Base-by-base conservation (phyloP, 2,888 invertebrate species). In the Nemurella pictetii region DNA sequence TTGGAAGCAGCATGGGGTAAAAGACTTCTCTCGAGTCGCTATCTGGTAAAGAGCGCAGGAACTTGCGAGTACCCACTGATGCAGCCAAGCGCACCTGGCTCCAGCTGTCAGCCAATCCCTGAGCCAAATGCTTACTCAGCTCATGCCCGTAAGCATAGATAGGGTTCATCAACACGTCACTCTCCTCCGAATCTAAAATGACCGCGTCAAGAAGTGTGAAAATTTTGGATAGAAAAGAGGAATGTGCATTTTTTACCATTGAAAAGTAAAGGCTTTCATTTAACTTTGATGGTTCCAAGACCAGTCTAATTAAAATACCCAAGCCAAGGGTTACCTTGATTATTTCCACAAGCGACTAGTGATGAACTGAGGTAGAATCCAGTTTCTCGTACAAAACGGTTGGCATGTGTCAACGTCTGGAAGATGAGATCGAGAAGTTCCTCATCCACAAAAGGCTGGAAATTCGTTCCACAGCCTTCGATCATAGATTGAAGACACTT, bases 81-180 rank as follows among this genome's bases (percentile, higher is more conserved):
- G 92, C 91, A 28, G 92, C 91, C 85, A 92, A 88, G 15, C 92
- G 89, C 5, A 92, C 92, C 87, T 91, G 90, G 88, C 92, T 92
- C 92, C 92, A 92, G 87, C 92, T 92, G 87, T 92, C 92, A 29
- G 91, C 89, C 83, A 92, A 88, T 9, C 92, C 92, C 80, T 88
- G 86, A 9, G 90, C 90, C 20, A 92, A 88, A 85, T 91, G 89
- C 77, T 89, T 88, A 84, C 91, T 89, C 86, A 92, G 90, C 86
- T 90, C 90, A 83, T 90, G 89, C 12, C 92, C 92, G 88, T 90
- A 90, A 20, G 88, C 88, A 87, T 90, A 89, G 35, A 91, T 89
- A 12, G 90, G 89, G 86, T 89, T 90, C 32, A 87, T 88, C 35
- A 89, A 89, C 77, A 86, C 87, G 55, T 88, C 86, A 36, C 86